phyloP scores from a whole-genome alignment of 1,140 invertebrate genomes.

The Aphis gossypii region DNA sequence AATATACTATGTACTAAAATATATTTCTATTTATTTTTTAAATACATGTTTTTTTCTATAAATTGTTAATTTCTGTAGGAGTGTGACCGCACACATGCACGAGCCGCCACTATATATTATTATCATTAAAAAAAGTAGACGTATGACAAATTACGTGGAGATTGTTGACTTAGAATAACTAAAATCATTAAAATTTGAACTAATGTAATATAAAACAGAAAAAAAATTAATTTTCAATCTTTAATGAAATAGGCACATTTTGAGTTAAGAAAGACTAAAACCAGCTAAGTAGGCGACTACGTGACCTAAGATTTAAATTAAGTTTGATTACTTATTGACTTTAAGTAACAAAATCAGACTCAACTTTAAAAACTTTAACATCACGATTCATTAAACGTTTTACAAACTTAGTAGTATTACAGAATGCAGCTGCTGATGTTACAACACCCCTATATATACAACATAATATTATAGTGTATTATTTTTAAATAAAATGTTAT shows the following conservation, averaged over 20 bases:
- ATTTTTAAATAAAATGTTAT: background rate
- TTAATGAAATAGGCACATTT: background rate
- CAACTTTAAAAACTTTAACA: constrained; percentile 2
- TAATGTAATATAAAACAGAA: background rate
- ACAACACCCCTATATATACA: constrained; percentile 2
- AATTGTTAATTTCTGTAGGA: no score
- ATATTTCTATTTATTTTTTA: no score
- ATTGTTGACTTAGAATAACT: no score
- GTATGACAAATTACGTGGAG: no score
- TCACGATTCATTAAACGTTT: background rate
- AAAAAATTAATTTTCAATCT: background rate
- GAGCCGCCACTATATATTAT: no score
- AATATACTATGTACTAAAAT: no score
- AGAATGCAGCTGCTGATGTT: background rate
- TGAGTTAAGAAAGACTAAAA: background rate
- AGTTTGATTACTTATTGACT: background rate
- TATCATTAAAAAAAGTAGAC: no score
- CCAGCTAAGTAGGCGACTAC: background rate
- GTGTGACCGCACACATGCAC: no score
- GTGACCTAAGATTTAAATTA: background rate
- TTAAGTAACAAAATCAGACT: background rate
- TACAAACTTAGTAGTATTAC: background rate
- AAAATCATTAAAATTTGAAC: no score
- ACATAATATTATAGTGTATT: background rate
- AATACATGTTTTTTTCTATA: no score